Evolutionary conservation across 2,888 invertebrate species (phyloP).

Genomic region (Stegophylla sp.): DNA sequence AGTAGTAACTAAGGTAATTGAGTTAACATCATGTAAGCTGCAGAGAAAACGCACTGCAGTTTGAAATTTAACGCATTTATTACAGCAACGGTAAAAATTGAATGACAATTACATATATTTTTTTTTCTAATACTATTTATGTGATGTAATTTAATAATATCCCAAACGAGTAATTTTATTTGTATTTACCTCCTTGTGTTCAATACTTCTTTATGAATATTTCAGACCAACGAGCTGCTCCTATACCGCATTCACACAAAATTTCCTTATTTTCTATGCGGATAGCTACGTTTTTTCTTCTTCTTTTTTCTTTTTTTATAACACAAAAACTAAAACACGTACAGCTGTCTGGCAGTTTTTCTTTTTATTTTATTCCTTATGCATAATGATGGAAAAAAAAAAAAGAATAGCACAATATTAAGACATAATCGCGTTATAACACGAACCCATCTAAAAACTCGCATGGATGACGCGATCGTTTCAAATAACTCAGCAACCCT

Average conservation of each 20-base stretch:
- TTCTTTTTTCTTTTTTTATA: background rate
- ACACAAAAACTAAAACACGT: background rate
- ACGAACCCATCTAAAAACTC: conserved; percentile 21
- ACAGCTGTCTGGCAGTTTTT: conserved; percentile 22
- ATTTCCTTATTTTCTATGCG: background rate
- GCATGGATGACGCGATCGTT: conserved; percentile 45
- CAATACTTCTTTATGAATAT: background rate
- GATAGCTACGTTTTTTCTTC: background rate
- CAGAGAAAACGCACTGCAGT: too few relatives aligned
- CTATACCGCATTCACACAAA: background rate
- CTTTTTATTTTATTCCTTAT: conserved; percentile 18
- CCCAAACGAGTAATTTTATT: background rate
- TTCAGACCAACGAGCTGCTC: background rate
- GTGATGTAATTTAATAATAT: too few relatives aligned
- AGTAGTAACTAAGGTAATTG: too few relatives aligned
- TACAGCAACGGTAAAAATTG: too few relatives aligned
- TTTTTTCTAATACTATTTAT: too few relatives aligned
- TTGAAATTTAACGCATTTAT: too few relatives aligned
- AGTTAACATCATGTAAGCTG: too few relatives aligned
- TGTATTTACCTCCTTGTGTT: background rate
- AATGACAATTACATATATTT: too few relatives aligned
- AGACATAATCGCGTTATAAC: conserved; percentile 50
- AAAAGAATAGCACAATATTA: conserved; percentile 28
- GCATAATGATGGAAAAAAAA: background rate
- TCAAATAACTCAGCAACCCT: conserved; percentile 46